These are phyloP conservation scores for Drepana falcataria DNA, from an alignment of 2,888 invertebrate genomes.

Conservation along the genomic window DNA sequence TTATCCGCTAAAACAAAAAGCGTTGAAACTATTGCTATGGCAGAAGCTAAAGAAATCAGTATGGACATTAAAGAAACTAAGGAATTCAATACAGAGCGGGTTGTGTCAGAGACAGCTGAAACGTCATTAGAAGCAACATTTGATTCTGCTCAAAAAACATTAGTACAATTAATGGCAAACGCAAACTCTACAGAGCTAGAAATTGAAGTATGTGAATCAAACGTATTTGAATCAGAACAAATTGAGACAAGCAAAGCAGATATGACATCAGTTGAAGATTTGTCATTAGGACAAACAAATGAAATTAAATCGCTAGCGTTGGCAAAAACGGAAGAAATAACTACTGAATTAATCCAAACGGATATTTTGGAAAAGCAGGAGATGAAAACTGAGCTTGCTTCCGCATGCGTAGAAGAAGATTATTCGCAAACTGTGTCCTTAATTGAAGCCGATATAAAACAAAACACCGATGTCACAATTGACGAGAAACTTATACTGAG, in stretches of 20 bases:
- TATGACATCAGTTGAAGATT: neutral
- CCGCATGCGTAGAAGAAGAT: conserved; percentile 1
- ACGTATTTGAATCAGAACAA: conserved; percentile 1
- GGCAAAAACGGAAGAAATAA: conserved; percentile 21
- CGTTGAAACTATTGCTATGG: conserved; percentile 13
- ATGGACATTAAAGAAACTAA: conserved; percentile 11
- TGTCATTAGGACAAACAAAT: neutral
- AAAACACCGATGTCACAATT: conserved; percentile 1
- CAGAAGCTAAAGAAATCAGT: conserved; percentile 21
- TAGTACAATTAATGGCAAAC: neutral
- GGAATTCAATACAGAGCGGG: neutral
- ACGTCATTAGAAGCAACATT: neutral
- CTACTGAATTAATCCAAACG: conserved; percentile 12
- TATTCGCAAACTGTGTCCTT: neutral
- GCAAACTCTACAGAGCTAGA: neutral
- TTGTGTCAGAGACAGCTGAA: neutral
- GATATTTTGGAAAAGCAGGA: neutral
- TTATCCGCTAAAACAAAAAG: conserved; percentile 14
- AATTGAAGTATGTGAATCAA: conserved; percentile 1
- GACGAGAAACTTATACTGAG: conserved; percentile 6
- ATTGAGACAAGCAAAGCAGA: conserved; percentile 1
- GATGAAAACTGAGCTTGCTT: neutral
- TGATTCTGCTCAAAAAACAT: neutral
- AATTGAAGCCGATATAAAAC: neutral
- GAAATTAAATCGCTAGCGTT: conserved; percentile 9